phyloP scores from a whole-genome alignment of 2,888 invertebrate genomes.

The Ceratothoa steindachneri region DNA sequence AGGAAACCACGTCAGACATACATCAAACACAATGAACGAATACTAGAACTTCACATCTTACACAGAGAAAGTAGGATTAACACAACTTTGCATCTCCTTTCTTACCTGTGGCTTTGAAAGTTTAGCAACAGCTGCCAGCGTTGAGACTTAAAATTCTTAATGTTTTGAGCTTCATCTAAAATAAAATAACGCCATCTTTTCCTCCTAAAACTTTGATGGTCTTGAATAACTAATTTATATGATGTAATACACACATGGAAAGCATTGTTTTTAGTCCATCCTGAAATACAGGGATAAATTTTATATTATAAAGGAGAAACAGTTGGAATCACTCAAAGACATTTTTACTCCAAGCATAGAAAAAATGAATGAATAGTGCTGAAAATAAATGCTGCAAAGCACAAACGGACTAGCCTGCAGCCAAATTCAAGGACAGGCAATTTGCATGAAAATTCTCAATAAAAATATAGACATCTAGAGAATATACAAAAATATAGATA shows the following conservation, averaged over 20 bases:
- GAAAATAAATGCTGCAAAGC: no score
- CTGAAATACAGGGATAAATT: no score
- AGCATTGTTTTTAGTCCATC: slow-evolving; percentile 98
- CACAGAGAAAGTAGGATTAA: neutral
- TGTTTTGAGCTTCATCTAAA: slow-evolving; percentile 97
- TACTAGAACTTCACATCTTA: neutral
- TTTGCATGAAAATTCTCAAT: no score
- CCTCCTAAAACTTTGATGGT: slow-evolving; percentile 92
- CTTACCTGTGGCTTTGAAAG: slow-evolving; percentile 83
- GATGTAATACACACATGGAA: slow-evolving; percentile 98
- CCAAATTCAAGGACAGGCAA: no score
- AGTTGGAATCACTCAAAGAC: no score
- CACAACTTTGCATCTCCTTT: neutral
- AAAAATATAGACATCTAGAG: no score
- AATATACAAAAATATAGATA: no score
- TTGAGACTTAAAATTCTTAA: slow-evolving; percentile 98
- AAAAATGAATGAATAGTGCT: no score
- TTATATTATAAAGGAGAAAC: no score
- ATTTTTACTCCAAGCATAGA: no score
- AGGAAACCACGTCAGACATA: slow-evolving; percentile 36
- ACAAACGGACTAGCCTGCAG: no score
- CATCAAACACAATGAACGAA: neutral
- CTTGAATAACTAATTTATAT: slow-evolving; percentile 95
- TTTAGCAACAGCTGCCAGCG: slow-evolving; percentile 95
- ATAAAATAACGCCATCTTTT: slow-evolving; percentile 98